Evolutionary conservation across 2,888 invertebrate species (phyloP).

Genomic region (Pterobdella sp.): DNA sequence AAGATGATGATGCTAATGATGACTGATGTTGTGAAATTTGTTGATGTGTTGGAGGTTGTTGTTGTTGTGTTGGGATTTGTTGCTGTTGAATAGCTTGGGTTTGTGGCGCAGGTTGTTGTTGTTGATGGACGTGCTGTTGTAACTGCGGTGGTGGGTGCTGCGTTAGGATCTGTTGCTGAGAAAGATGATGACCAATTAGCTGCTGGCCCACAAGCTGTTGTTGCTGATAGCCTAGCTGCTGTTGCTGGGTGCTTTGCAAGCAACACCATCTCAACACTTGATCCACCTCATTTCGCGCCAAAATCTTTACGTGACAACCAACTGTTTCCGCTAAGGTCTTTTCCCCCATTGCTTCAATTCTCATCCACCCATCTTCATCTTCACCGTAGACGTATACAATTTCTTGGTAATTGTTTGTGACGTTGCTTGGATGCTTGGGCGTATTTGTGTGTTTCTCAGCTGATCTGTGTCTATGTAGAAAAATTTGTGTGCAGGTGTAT

Average conservation of each 20-base stretch:
- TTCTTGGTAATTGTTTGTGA: not conserved
- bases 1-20: not conserved
- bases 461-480: not conserved
- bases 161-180: not conserved
- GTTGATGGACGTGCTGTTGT: not conserved
- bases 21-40: not conserved
- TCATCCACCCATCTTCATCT: not conserved
- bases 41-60: not conserved
- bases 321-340: not conserved
- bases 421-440: not conserved
- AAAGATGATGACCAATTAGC: not conserved
- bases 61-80: constrained; percentile 1
- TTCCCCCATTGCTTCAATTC: not conserved
- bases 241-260: not conserved
- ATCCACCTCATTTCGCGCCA: not conserved
- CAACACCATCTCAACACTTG: not conserved
- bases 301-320: not conserved
- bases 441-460: not conserved
- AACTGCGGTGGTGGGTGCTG: not conserved
- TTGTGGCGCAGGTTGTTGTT: not conserved
- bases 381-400: not conserved
- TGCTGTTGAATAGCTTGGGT: not conserved
- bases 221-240: not conserved
- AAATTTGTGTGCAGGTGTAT: not conserved
- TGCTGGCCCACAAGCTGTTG: not conserved